Percentiles rank a stretch among this genome's conserved stretches.
phyloP scores from a whole-genome alignment of 2,797 vertebrate genomes.

The Mormyrops boulengeri region DNA sequence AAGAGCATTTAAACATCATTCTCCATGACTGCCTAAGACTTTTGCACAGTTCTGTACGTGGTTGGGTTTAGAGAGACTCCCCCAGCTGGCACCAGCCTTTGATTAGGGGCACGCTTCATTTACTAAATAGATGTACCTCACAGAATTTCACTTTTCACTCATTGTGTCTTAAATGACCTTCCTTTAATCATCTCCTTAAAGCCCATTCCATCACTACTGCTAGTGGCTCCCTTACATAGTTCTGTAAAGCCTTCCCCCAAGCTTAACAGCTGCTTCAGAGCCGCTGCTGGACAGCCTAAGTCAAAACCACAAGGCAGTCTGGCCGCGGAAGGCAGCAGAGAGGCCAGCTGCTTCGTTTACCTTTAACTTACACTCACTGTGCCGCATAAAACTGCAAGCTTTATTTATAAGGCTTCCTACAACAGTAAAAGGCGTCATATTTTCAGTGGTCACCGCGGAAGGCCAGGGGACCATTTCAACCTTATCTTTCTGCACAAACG shows the following conservation, averaged over 20 bases:
- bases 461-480: conserved; percentile 40
- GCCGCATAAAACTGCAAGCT: conserved; percentile 40
- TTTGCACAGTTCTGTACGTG: background rate
- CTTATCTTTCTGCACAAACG: conserved; percentile 36
- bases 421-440: conserved; percentile 45
- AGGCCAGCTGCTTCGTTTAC: background rate
- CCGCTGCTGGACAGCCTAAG: background rate
- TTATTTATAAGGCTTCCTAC: conserved; percentile 49
- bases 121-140: background rate
- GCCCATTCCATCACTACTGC: background rate
- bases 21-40: background rate
- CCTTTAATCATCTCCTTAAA: background rate
- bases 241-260: background rate
- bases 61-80: background rate
- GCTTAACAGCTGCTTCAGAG: background rate
- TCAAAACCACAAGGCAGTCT: background rate
- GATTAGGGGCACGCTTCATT: background rate
- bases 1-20: background rate
- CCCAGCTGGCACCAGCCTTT: background rate
- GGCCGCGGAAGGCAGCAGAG: background rate
- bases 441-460: conserved; percentile 45
- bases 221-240: background rate
- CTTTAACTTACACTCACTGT: background rate
- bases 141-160: conserved; percentile 1
- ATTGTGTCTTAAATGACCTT: background rate